phyloP scores from a whole-genome alignment of 2,113 vertebrate species.

The Proterorhinus semilunaris region DNA sequence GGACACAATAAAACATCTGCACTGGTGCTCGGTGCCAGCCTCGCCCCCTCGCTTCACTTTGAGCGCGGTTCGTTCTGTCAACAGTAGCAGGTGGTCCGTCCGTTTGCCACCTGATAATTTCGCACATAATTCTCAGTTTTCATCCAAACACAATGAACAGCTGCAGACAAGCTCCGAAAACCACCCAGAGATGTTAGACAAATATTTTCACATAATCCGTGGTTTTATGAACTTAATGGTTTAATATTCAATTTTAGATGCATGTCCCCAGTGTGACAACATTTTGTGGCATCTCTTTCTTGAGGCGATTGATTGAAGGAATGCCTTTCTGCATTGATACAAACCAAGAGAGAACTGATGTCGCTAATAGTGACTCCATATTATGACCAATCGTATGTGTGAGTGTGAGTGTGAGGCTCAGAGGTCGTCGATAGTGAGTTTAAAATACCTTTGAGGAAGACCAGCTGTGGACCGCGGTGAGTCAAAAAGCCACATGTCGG shows the following conservation, averaged over 20 bases:
- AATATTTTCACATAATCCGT: too few species aligned
- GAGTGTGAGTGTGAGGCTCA: background rate
- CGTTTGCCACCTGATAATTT: slow-evolving; percentile 7
- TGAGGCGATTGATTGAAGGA: too few species aligned
- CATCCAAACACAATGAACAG: slow-evolving; percentile 1
- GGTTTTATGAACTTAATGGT: too few species aligned
- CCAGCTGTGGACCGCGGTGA: background rate
- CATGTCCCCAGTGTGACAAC: too few species aligned
- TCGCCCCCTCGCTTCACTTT: background rate
- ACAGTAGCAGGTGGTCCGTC: background rate
- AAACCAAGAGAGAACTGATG: background rate
- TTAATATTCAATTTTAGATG: too few species aligned
- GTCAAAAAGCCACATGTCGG: background rate
- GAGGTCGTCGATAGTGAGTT: background rate
- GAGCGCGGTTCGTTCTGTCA: background rate
- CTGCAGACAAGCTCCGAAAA: background rate
- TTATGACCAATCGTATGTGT: background rate
- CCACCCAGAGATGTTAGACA: background rate
- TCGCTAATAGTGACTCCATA: background rate
- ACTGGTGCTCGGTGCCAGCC: background rate
- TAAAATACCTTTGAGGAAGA: background rate
- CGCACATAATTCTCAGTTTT: slow-evolving; percentile 1
- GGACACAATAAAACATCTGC: background rate
- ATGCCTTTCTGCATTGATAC: too few species aligned
- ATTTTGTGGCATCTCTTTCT: too few species aligned